These are phyloP conservation scores for Idaea biselata DNA, from an alignment of 2,888 invertebrate species.

Conservation along the genomic window DNA sequence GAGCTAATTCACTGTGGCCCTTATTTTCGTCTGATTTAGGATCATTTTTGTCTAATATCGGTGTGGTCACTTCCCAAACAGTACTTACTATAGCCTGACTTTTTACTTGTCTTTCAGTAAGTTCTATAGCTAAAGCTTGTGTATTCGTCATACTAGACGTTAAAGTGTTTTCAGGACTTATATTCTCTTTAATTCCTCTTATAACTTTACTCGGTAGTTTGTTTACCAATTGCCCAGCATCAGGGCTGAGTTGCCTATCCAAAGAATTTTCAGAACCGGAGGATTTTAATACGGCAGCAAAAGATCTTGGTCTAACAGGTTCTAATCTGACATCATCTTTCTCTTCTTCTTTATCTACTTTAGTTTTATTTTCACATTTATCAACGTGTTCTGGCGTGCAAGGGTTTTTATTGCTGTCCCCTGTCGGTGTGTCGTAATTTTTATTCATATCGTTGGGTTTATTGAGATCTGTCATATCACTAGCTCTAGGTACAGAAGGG, in stretches of 20 bases:
- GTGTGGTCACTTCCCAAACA: slow-evolving; percentile 43
- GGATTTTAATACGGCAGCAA: slow-evolving; percentile 69
- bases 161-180: slow-evolving; percentile 82
- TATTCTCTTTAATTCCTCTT: slow-evolving; percentile 82
- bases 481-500: slow-evolving; percentile 29
- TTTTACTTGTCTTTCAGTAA: slow-evolving; percentile 53
- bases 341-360: slow-evolving; percentile 23
- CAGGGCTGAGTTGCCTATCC: slow-evolving; percentile 65
- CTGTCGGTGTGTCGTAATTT: slow-evolving; percentile 37
- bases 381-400: slow-evolving; percentile 10
- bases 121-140: slow-evolving; percentile 59
- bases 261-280: slow-evolving; percentile 68
- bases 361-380: slow-evolving; percentile 17
- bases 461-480: slow-evolving; percentile 67
- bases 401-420: slow-evolving; percentile 29
- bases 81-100: slow-evolving; percentile 43
- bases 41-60: slow-evolving; percentile 43
- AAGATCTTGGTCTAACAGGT: slow-evolving; percentile 57
- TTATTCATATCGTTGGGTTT: slow-evolving; percentile 66
- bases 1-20: slow-evolving; percentile 54
- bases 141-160: slow-evolving; percentile 68
- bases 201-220: slow-evolving; percentile 80
- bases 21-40: slow-evolving; percentile 47
- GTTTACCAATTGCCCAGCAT: slow-evolving; percentile 64
- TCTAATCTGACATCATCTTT: slow-evolving; percentile 48